These are phyloP conservation scores for Sinodicranocentrus sp. DNA, from an alignment of 2,888 invertebrate species.

Conservation along the genomic window DNA sequence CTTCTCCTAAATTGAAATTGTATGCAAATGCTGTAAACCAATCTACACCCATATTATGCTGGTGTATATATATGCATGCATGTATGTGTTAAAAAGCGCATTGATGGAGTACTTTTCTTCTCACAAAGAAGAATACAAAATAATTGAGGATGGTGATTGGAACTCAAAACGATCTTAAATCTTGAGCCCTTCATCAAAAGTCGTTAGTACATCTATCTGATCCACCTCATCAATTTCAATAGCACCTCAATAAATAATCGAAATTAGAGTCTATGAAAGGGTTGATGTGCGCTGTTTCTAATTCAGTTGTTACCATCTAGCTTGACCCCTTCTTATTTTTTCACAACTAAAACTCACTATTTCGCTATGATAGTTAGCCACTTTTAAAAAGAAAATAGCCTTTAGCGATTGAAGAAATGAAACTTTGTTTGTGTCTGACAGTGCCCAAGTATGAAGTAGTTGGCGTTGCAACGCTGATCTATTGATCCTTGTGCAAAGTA, in stretches of 20 bases:
- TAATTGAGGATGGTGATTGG: neutral
- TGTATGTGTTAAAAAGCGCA: neutral
- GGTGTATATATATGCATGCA: neutral
- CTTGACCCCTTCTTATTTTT: neutral
- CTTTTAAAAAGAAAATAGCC: neutral
- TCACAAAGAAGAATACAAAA: neutral
- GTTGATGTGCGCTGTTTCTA: neutral
- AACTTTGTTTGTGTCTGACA: neutral
- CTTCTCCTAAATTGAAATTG: constrained; percentile 54
- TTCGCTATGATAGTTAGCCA: neutral
- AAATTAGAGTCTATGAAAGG: neutral
- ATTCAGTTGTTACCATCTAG: constrained; percentile 2
- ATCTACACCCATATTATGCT: neutral
- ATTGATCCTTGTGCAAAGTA: constrained; percentile 28
- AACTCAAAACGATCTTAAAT: constrained; percentile 41
- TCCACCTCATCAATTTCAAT: constrained; percentile 36
- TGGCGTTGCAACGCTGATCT: constrained; percentile 4
- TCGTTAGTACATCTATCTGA: constrained; percentile 33
- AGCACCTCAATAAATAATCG: constrained; percentile 51
- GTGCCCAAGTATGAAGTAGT: neutral
- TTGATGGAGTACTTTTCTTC: neutral
- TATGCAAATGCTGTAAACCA: constrained; percentile 45
- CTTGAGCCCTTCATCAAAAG: constrained; percentile 50
- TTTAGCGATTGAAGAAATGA: neutral
- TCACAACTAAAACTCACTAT: neutral